Conservation (phyloP, 2,797 vertebrate genomes). For the Psittacula echo region DNA sequence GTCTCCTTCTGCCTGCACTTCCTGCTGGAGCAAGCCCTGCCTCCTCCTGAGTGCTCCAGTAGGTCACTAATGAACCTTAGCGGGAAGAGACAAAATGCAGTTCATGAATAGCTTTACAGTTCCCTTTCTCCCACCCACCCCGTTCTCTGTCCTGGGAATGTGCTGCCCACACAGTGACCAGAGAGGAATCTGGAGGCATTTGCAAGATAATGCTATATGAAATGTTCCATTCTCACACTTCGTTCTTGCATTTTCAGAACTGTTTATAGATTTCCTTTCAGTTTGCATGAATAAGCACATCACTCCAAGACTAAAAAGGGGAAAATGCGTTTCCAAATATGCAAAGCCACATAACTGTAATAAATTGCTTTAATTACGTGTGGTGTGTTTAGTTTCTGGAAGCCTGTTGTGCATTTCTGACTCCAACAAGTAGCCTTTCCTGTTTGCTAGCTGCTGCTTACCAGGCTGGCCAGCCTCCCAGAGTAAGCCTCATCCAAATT, state of each 20-base stretch:
- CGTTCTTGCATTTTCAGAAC: background rate
- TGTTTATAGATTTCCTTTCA: background rate
- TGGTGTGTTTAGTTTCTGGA: constrained; percentile 1
- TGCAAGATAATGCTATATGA: constrained; percentile 35
- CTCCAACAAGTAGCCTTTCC: constrained; percentile 23
- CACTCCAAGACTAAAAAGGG: background rate
- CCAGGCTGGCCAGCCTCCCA: background rate
- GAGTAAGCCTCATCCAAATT: background rate
- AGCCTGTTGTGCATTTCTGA: background rate
- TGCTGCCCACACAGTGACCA: constrained; percentile 64
- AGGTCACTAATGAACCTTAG: background rate
- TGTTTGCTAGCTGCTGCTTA: constrained; percentile 11
- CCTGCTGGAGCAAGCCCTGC: background rate
- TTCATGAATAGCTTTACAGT: constrained; percentile 35
- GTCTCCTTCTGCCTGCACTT: background rate
- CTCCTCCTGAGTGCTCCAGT: background rate
- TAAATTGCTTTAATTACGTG: constrained; percentile 30
- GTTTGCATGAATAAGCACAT: constrained; percentile 9
- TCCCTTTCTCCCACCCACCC: background rate
- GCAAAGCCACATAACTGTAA: constrained; percentile 2
- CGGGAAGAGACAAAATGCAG: background rate
- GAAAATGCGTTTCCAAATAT: constrained; percentile 7
- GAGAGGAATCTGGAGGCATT: constrained; percentile 53
- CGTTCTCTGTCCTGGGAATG: constrained; percentile 34
- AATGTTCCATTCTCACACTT: constrained; percentile 24